Conservation (phyloP, 2,113 vertebrate species). For the Pimephales promelas region DNA sequence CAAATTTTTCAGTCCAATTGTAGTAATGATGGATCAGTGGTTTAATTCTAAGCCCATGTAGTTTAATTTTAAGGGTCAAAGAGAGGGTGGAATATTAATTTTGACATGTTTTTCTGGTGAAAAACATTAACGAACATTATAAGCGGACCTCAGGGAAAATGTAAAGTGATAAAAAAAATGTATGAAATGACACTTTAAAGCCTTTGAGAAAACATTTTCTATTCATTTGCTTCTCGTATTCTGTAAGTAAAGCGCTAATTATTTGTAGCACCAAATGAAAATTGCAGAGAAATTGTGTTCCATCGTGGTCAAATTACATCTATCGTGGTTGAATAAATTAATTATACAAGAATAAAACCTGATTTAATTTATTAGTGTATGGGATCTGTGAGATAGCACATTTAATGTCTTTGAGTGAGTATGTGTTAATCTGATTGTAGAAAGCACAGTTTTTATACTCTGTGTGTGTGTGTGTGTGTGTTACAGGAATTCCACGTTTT, state of each 20-base stretch:
- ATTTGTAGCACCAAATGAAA: neutral
- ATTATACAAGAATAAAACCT: too few species aligned
- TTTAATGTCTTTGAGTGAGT: constrained; percentile 7
- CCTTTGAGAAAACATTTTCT: neutral
- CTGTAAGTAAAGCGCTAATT: neutral
- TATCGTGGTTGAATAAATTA: neutral
- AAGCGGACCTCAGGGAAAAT: constrained; percentile 9
- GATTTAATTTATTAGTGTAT: constrained; percentile 7
- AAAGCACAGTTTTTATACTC: constrained; percentile 45
- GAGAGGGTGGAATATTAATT: constrained; percentile 20
- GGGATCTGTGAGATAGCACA: neutral
- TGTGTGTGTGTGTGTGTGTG: constrained; percentile 43
- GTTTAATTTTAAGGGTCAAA: constrained; percentile 6
- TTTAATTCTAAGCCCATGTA: too few species aligned
- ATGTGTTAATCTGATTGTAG: constrained; percentile 9
- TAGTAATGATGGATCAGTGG: too few species aligned
- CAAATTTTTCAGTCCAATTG: too few species aligned
- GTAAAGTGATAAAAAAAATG: constrained; percentile 7
- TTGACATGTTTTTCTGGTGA: neutral
- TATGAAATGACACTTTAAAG: constrained; percentile 1
- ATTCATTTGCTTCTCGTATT: neutral
- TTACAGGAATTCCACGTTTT: constrained; percentile 95
- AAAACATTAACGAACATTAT: neutral
- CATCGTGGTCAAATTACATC: neutral
- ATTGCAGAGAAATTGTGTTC: neutral